phyloP scores from a whole-genome alignment of 2,113 vertebrate species.

The Myotis brandtii region DNA sequence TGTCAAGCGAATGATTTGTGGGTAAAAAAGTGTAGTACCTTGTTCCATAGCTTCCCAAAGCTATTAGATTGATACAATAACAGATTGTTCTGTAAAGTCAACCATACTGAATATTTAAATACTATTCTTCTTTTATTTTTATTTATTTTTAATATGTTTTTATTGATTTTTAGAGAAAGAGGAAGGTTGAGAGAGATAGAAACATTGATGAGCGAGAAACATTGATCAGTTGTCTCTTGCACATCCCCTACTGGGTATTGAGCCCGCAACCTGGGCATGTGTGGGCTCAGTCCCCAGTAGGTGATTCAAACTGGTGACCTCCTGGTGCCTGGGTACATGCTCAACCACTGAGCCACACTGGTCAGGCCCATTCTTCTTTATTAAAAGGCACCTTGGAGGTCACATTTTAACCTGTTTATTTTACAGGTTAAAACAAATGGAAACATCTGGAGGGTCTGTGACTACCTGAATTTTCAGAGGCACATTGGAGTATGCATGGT shows the following conservation, averaged over 20 bases:
- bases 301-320: too few relatives aligned
- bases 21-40: not conserved
- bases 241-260: too few relatives aligned
- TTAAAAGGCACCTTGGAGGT: not conserved
- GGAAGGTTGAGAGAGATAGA: too few relatives aligned
- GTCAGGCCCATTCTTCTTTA: not conserved
- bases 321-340: too few relatives aligned
- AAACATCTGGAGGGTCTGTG: not conserved
- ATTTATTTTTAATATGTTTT: too few relatives aligned
- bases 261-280: too few relatives aligned
- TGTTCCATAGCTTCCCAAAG: not conserved
- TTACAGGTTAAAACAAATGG: not conserved
- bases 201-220: too few relatives aligned
- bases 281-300: too few relatives aligned
- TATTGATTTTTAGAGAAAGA: too few relatives aligned
- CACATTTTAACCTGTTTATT: not conserved
- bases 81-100: not conserved
- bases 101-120: not conserved
- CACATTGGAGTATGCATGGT: not conserved
- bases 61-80: not conserved
- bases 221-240: too few relatives aligned
- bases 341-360: too few relatives aligned
- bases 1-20: conserved; percentile 7
- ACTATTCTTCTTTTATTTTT: not conserved
- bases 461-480: not conserved